These are phyloP conservation scores for Mohoua ochrocephala DNA, from an alignment of 2,113 vertebrate genomes.

Conservation along the genomic window DNA sequence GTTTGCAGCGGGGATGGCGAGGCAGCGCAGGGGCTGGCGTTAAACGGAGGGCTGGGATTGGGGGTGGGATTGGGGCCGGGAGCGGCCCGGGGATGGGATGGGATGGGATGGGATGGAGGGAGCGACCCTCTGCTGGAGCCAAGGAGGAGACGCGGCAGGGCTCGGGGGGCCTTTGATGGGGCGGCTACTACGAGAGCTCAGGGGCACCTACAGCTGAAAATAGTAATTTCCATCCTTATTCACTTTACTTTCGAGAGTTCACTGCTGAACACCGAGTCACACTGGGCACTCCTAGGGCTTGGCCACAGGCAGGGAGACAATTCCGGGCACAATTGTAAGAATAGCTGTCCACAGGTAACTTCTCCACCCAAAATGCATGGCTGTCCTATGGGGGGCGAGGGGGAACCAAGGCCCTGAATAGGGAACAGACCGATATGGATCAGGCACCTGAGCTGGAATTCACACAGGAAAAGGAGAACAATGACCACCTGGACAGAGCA, in stretches of 20 bases:
- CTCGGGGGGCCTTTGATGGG: neutral
- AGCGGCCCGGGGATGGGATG: neutral
- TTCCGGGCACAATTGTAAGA: neutral
- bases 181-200: neutral
- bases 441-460: neutral
- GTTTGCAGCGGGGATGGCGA: neutral
- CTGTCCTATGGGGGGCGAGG: too few species aligned
- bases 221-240: neutral
- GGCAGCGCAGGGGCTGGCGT: neutral
- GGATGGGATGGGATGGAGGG: neutral
- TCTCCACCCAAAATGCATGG: accelerated
- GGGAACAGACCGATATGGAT: accelerated
- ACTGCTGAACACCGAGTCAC: neutral
- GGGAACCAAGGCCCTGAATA: accelerated
- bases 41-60: neutral
- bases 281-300: neutral
- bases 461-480: accelerated
- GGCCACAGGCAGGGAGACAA: neutral
- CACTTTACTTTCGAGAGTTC: conserved; percentile 6
- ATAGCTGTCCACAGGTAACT: neutral
- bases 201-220: neutral
- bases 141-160: neutral
- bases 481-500: accelerated
- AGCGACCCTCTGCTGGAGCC: neutral
- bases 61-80: neutral